A percentile compares a stretch with the other conserved stretches of the same genome.
Evolutionary conservation across 2,113 vertebrate species (phyloP).

Genomic region (Cyanoderma ruficeps): DNA sequence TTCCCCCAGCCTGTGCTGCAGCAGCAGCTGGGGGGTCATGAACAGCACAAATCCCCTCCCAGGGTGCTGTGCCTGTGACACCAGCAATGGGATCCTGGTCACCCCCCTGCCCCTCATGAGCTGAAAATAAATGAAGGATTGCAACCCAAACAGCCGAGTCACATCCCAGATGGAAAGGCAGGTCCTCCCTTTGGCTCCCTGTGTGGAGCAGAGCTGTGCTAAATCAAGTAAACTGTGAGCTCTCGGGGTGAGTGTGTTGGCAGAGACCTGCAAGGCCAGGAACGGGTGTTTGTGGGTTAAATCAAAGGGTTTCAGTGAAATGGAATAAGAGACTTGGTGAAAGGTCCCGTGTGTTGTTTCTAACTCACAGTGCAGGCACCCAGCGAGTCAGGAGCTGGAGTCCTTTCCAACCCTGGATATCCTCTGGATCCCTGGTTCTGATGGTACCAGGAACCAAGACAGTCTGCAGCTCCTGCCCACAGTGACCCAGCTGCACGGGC

Average conservation of each 20-base stretch:
- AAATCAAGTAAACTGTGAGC: not conserved
- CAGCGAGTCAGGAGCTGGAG: accelerated
- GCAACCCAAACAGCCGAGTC: not conserved
- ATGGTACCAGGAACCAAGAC: not conserved
- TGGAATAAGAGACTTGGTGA: not conserved
- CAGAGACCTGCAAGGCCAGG: not conserved
- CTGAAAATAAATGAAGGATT: not conserved
- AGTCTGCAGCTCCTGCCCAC: not conserved
- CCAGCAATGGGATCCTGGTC: not conserved
- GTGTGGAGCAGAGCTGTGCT: not conserved
- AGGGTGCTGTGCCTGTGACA: too few relatives aligned
- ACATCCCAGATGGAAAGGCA: accelerated
- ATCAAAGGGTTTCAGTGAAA: not conserved
- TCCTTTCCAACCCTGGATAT: not conserved
- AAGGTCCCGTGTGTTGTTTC: accelerated
- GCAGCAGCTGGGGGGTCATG: not conserved
- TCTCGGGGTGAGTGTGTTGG: not conserved
- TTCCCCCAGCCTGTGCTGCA: not conserved
- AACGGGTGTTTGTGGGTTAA: not conserved
- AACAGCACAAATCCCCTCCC: accelerated
- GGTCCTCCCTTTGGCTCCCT: not conserved
- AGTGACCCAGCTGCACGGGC: not conserved
- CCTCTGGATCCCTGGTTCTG: not conserved
- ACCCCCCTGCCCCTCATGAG: accelerated
- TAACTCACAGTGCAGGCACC: not conserved